phyloP scores from a whole-genome alignment of 2,888 invertebrate species.

The Ichneumoninae sp. region DNA sequence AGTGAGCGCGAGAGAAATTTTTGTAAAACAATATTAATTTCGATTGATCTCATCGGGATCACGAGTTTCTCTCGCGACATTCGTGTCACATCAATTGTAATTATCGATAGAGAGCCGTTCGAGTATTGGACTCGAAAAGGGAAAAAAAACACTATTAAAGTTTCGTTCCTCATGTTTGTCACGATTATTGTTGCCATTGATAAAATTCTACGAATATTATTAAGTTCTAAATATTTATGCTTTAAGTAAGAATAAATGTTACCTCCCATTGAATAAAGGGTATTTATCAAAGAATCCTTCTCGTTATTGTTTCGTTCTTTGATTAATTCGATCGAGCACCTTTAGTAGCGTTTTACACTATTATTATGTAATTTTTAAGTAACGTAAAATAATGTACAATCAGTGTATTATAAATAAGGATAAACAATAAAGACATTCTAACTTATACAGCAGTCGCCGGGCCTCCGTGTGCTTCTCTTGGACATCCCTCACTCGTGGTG shows the following conservation, averaged over 20 bases:
- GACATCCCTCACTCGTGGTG: not conserved
- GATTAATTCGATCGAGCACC: slow-evolving; percentile 36
- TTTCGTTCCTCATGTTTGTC: slow-evolving; percentile 69
- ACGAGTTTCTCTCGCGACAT: slow-evolving; percentile 22
- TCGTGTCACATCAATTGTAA: slow-evolving; percentile 49
- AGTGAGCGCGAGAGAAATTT: slow-evolving; percentile 39
- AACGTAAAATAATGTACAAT: slow-evolving; percentile 48
- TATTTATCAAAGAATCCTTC: slow-evolving; percentile 83
- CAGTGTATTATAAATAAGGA: slow-evolving; percentile 62
- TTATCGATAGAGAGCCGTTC: slow-evolving; percentile 52
- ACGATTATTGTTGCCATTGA: slow-evolving; percentile 81
- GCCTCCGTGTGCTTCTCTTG: not conserved
- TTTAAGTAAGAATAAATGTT: slow-evolving; percentile 84
- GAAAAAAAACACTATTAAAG: slow-evolving; percentile 64
- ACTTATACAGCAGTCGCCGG: slow-evolving; percentile 23
- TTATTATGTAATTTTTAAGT: slow-evolving; percentile 39
- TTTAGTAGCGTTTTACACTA: slow-evolving; percentile 60
- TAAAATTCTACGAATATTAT: slow-evolving; percentile 81
- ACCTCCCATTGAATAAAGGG: slow-evolving; percentile 84
- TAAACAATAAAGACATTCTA: slow-evolving; percentile 54
- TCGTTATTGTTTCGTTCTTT: slow-evolving; percentile 36
- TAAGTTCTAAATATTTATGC: slow-evolving; percentile 82
- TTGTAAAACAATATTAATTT: slow-evolving; percentile 3
- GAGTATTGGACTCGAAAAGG: slow-evolving; percentile 42
- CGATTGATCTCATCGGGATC: slow-evolving; percentile 5